Percentiles rank a stretch among this genome's conserved stretches.
These are phyloP conservation scores for Philereme transversata DNA, from an alignment of 2,888 invertebrate genomes.

Conservation along the genomic window DNA sequence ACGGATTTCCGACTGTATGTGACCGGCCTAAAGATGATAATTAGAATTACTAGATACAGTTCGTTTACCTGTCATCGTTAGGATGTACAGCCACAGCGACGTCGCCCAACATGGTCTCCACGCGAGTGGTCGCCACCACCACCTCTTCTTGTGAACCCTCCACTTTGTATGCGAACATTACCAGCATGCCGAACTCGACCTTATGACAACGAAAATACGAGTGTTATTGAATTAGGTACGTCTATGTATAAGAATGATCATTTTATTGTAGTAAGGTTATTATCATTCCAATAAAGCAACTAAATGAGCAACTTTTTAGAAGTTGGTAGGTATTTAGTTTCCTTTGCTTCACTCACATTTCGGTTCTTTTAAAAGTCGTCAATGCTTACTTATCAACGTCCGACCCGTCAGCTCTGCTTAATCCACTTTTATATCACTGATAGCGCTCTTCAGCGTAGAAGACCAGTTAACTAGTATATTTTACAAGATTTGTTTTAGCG, in stretches of 20 bases:
- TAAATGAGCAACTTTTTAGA: too few relatives aligned
- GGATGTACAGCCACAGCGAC: conserved; percentile 99
- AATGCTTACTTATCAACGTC: conserved; percentile 87
- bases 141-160: conserved; percentile 90
- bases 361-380: too few relatives aligned
- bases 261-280: too few relatives aligned
- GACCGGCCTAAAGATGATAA: too few relatives aligned
- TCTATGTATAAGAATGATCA: too few relatives aligned
- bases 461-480: neutral
- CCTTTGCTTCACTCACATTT: too few relatives aligned
- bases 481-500: neutral
- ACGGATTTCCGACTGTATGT: too few relatives aligned
- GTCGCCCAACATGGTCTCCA: conserved; percentile 99
- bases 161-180: conserved; percentile 95
- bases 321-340: too few relatives aligned
- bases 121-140: conserved; percentile 97
- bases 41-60: too few relatives aligned
- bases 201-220: conserved; percentile 44
- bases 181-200: conserved; percentile 96
- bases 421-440: conserved; percentile 99
- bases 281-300: too few relatives aligned
- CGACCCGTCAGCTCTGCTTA: conserved; percentile 94
- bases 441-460: conserved; percentile 90
- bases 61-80: conserved; percentile 86
- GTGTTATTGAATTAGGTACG: too few relatives aligned